Evolutionary conservation across 2,113 vertebrate genomes (phyloP), one percentile per base, ranked within the genome.

Genomic region (Hippocampus abdominalis): DNA sequence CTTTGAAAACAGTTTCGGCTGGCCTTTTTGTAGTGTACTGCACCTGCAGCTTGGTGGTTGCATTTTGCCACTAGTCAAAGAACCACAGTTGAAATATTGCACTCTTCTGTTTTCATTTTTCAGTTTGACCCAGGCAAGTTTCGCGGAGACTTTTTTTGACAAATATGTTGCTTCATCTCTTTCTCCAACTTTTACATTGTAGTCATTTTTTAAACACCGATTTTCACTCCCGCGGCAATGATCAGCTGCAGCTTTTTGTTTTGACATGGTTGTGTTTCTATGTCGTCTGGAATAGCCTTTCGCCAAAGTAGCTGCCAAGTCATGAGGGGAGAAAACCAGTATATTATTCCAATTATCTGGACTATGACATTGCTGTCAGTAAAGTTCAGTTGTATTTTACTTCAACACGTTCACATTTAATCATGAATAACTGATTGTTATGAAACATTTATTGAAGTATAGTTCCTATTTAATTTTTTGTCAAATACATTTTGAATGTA

Each of bases 1-100:
- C 18, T 36, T 48, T 74, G 66, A 78, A 78, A 81, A 66, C 70
- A 49, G 53, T 82, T 81, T 63, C 71, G 70, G 74, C 66, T 81
- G 79, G 80, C 77, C 71, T 75, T 71, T 69, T 68, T 18, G 57
- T 73, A 69, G 73, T 73, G 75, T 64, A 80, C 81, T 78, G 72
- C 64, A 75, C 75, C 72, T 72, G 70, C 73, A 77, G 84, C 72
- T 68, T 9, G 56, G 64, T 27, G 23, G 4, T 32, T 32, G n/a
- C 56, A 53, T 81, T 69, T 77, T 86, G 78, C 72, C 83, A 79
- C 66, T 57, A 61, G 75, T 62, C 65, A 53, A 57, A 63, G 63
- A 71, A 70, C 64, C 18, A 23, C 72, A 71, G 39, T 66, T 32
- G 76, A 78, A 75, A 79, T 79, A 78, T 83, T 70, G 71, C 68